A percentile compares a stretch with the other conserved stretches of the same genome.
Conservation (phyloP, 1,140 invertebrate genomes). For the Linepithema humile region DNA sequence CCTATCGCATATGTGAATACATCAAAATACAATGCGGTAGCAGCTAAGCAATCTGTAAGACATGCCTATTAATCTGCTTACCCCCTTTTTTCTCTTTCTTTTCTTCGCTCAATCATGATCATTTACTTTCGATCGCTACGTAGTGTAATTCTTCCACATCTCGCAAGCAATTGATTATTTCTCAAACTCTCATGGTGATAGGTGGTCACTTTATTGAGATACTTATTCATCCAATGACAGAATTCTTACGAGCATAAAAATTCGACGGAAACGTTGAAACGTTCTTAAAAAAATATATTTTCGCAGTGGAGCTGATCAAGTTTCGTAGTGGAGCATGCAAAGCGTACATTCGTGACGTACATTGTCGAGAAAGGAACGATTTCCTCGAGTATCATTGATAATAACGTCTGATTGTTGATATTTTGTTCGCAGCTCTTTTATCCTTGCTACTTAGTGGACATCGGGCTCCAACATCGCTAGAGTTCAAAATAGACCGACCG, state of each 20-base stretch:
- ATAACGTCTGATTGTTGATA: conserved; percentile 3
- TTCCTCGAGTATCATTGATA: neutral
- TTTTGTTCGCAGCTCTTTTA: conserved; percentile 11
- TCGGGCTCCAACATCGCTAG: neutral
- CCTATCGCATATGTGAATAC: neutral
- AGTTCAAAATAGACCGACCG: conserved; percentile 6
- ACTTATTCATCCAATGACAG: neutral
- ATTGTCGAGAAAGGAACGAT: neutral
- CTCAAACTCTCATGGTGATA: neutral
- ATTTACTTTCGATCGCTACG: neutral
- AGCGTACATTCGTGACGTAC: conserved; percentile 21
- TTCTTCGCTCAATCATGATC: neutral
- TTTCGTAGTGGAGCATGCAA: neutral
- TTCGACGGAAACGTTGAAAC: neutral
- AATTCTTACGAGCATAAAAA: neutral
- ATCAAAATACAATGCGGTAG: neutral
- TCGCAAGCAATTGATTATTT: neutral
- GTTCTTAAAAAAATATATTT: neutral
- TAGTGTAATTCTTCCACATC: neutral
- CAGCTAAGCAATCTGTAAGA: conserved; percentile 24
- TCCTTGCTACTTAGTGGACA: neutral
- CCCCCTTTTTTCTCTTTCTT: neutral
- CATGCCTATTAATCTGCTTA: conserved; percentile 9
- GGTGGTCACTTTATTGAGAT: neutral
- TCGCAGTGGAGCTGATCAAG: neutral